Base-by-base conservation (phyloP, 2,797 vertebrate genomes). In the Enteromius trimaculatus region DNA sequence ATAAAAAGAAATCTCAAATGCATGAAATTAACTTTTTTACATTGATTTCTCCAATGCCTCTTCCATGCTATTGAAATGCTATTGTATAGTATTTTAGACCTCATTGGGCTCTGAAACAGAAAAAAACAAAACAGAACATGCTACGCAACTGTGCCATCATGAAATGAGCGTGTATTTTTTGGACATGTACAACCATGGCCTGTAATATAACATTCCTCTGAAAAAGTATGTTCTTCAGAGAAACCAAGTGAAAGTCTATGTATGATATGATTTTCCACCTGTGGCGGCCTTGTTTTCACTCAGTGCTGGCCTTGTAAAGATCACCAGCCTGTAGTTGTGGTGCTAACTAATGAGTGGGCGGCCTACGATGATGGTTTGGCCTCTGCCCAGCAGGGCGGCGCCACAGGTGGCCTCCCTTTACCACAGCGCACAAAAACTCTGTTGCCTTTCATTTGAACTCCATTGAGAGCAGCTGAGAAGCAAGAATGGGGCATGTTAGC, bases 321-420 rank as follows among this genome's bases (percentile, higher is more conserved):
- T 65, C 60, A 82, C 77, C 87, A 78, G 82, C 71, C 77, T 78
- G 60, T 78, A 78, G 60, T 78, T 78, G 19, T 62, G 74, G 82
- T 66, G 34, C 47, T 39, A 81, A 39, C 34, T 86, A 87, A 89
- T 76, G 79, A 88, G 68, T 77, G 77, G 70, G 86, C 10, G 31
- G 81, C 60, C 58, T 39, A 39, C 66, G 53, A 62, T 71, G 58
- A 83, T 65, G 80, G 85, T 86, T 74, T 84, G 84, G 86, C 81
- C 51, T 14, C 9, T 55, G 60, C 47, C 75, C 77, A 86, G 60
- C 34, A 74, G 76, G 85, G 85, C 78, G 53, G 66, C 42, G 79
- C 77, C 86, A 85, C 86, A 89, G 85, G 86, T 87, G 85, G 85
- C 80, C 82, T 86, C 29, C 1, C 37, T 75, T 31, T 72, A 82